These are phyloP conservation scores for Zelostemma sp. DNA, from an alignment of 1,140 invertebrate species.

Conservation along the genomic window DNA sequence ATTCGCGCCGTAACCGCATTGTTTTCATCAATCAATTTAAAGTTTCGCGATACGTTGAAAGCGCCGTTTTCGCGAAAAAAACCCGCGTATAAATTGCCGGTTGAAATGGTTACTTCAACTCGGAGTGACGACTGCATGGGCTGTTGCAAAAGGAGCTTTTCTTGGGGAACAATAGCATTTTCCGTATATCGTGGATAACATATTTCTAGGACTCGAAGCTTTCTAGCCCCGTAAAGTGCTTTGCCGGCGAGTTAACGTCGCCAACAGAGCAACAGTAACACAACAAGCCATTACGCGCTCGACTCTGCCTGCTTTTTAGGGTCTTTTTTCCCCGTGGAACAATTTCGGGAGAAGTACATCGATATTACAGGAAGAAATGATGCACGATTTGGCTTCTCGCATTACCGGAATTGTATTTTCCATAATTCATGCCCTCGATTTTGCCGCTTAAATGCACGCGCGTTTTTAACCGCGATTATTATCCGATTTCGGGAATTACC, in stretches of 20 bases:
- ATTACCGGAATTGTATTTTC: slow-evolving; percentile 14
- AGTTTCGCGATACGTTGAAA: background rate
- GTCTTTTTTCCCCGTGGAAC: slow-evolving; percentile 24
- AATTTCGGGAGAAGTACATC: slow-evolving; percentile 25
- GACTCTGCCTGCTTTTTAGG: slow-evolving; percentile 31
- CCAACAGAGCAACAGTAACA: slow-evolving; percentile 43
- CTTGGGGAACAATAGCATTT: slow-evolving; percentile 30
- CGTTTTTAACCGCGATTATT: slow-evolving; percentile 23
- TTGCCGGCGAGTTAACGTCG: slow-evolving; percentile 19
- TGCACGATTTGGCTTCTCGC: slow-evolving; percentile 24
- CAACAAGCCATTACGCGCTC: slow-evolving; percentile 39
- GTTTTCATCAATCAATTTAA: slow-evolving; percentile 3
- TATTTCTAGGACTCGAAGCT: slow-evolving; percentile 26
- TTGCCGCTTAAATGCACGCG: slow-evolving; percentile 23
- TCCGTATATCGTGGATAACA: slow-evolving; percentile 29
- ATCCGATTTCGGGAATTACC: too few species aligned
- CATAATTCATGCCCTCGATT: slow-evolving; percentile 45
- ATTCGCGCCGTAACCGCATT: background rate
- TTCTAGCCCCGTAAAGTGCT: slow-evolving; percentile 24
- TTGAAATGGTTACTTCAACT: background rate
- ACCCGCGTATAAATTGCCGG: too few species aligned
- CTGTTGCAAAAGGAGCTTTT: slow-evolving; percentile 21
- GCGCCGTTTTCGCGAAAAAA: background rate
- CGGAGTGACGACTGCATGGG: slow-evolving; percentile 3
- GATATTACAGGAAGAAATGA: slow-evolving; percentile 37